Evolutionary conservation across 1,140 invertebrate species (phyloP), one percentile per base, ranked within the genome.

Genomic region (Proales similis): DNA sequence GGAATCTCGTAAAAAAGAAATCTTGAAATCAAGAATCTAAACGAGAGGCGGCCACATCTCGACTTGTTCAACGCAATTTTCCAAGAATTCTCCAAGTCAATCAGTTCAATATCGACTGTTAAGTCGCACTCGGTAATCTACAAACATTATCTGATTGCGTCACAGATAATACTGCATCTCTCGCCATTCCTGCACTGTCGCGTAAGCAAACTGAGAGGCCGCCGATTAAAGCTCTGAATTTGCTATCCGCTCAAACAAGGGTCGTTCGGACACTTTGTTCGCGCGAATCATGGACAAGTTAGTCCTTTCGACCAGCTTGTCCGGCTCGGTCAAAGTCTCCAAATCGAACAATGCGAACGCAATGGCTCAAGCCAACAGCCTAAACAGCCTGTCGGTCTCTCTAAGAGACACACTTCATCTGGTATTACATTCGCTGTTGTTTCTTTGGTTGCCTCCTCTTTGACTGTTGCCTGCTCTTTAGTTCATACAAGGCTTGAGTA

Each of bases 381-480:
- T 42, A 22, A 57, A 57, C 26, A 57, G 51, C 29, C 39, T 57
- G 9, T 39, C 45, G 14, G 45, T 57, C 17, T 57, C 51, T 24
- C 20, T 57, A 27, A 57, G 45, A 57, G 51, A 57, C 27, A 22
- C 51, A 6, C 22, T 57, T 29, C 51, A 57, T 27, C 45, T 57
- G 12, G 49, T 53, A 53, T 14, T 14, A 27, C 19, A 17, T 6
- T 26, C 5, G 12, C 14, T 51, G 7, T 51, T 4, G 24, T 20
- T 39, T 38, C 14, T 22, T 36, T 5, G 14, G 9, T 36, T 4
- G 24, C 42, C 42, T 27, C 4, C 22, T 14, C 38, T 24, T 30
- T 11, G 22, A 38, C 17, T 24, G n/a, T n/a, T 53, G 14, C 14
- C 17, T 20, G 26, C n/a, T 36, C 20, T 32, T 17, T 39, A 53